These are phyloP conservation scores for Melanostigma gelatinosum DNA, from an alignment of 2,113 vertebrate genomes.

Conservation along the genomic window DNA sequence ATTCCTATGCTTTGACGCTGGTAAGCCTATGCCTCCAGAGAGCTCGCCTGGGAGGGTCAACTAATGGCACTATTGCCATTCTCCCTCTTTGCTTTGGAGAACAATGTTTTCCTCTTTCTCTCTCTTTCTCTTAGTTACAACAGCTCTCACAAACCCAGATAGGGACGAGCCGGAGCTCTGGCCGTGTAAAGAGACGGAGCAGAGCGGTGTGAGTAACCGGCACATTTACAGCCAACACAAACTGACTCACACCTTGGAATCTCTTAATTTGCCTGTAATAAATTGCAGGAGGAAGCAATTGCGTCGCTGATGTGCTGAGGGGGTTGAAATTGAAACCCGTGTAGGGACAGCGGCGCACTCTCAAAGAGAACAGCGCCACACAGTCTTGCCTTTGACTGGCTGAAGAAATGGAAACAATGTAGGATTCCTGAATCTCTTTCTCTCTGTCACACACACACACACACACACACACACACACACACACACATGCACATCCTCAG, in stretches of 20 bases:
- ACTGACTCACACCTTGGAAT: conserved; percentile 76
- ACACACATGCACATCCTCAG: not conserved
- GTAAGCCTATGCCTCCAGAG: conserved; percentile 73
- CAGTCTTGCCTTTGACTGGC: conserved; percentile 52
- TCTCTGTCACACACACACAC: not conserved
- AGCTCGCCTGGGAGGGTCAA: conserved; percentile 49
- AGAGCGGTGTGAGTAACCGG: conserved; percentile 33
- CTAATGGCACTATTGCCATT: conserved; percentile 70
- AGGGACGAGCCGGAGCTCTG: conserved; percentile 24
- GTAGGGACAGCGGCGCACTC: conserved; percentile 61
- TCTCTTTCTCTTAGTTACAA: conserved; percentile 48
- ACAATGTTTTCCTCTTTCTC: not conserved
- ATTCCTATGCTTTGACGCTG: conserved; percentile 49
- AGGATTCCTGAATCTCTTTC: conserved; percentile 18
- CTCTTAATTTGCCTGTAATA: conserved; percentile 76
- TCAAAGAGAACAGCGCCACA: conserved; percentile 49
- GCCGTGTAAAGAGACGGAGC: conserved; percentile 32
- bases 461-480: not conserved
- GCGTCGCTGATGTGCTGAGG: conserved; percentile 74
- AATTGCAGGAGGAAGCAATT: conserved; percentile 77
- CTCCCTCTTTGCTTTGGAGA: conserved; percentile 58
- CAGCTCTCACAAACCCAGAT: conserved; percentile 43
- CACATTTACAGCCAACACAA: conserved; percentile 63
- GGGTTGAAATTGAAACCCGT: conserved; percentile 77
- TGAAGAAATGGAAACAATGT: conserved; percentile 64